Base-by-base conservation (phyloP, 2,888 invertebrate genomes). In the Leucania comma region DNA sequence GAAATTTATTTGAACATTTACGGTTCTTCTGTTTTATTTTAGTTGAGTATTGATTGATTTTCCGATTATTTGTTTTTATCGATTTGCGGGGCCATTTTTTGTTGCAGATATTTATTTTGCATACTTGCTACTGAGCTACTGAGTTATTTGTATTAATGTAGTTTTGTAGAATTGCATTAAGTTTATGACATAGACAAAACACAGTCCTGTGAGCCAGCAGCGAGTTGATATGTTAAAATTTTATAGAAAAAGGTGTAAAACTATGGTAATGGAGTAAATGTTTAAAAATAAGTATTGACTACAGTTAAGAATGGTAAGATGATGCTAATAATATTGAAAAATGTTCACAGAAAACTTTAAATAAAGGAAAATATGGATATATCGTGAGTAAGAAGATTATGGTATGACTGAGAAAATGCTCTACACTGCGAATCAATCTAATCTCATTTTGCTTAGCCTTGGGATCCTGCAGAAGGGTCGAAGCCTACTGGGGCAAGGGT, bases 1-100 rank as follows among this genome's bases (percentile, higher is more conserved):
- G 60, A 70, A 81, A 72, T 77, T 82, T 85, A 85, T 77, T 78
- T 68, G 57, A 51, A 26, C 72, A 70, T 86, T 85, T 78, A 83
- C 67, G 65, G 78, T 72, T 72, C 69, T 71, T 80, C 74, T 75
- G 79, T 73, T 84, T 86, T 84, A 80, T 83, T 83, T 86, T 76
- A 76, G 73, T 71, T 80, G 60, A 35, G 35, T 70, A 79, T 80
- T 84, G 83, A 86, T 85, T 85, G 81, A 84, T 86, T 75, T 61
- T 54, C 58, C 29, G 67, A 76, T 76, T 78, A 76, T 82, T 70
- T 69, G 76, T 73, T 79, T 78, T 80, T 78, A 77, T 82, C 68
- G 75, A 72, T 67, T 61, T 76, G 62, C 69, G 75, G 77, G 60
- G 67, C 56, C 68, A 71, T 76, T 84, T 79, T 73, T 73, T 68